Conservation (phyloP, 1,140 invertebrate genomes). For the Saxidomus purpurata region DNA sequence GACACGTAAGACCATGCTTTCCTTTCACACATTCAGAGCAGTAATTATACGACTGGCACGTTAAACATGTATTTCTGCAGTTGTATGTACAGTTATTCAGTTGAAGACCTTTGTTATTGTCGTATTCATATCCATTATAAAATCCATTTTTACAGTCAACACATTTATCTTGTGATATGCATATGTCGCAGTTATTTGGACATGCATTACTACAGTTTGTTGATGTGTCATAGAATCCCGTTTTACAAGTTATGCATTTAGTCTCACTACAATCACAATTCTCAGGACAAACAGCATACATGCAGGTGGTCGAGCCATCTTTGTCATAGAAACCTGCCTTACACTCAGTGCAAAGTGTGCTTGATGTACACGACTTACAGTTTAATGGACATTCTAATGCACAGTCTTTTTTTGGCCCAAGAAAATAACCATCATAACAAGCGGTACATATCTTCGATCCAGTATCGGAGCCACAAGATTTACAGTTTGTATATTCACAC, state of each 20-base stretch:
- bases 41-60: neutral
- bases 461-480: neutral
- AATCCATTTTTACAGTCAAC: neutral
- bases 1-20: neutral
- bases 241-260: neutral
- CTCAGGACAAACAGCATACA: neutral
- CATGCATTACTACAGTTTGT: neutral
- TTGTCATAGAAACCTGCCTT: neutral
- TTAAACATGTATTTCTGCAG: neutral
- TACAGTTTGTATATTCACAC: neutral
- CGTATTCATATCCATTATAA: neutral
- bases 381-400: neutral
- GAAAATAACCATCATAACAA: neutral
- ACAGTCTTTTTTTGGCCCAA: neutral
- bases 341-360: neutral
- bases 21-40: neutral
- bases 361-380: neutral
- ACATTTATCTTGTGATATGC: neutral
- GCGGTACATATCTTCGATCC: neutral
- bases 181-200: neutral
- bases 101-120: neutral
- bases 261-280: neutral
- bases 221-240: neutral
- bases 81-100: neutral
- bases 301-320: neutral